Evolutionary conservation across 2,888 invertebrate genomes (phyloP).

Genomic region (Formica aserva): DNA sequence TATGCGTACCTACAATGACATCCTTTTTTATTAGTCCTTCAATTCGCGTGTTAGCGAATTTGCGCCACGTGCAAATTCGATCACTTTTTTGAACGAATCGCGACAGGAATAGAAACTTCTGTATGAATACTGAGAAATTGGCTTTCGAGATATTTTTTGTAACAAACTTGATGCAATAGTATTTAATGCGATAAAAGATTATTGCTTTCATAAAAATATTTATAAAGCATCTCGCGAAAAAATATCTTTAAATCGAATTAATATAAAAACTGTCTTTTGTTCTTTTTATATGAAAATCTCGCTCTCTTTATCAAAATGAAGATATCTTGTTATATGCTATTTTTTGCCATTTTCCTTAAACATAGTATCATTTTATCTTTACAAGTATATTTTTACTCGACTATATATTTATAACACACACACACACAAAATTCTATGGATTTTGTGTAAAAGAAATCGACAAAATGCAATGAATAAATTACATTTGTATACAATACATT

Average conservation of each 20-base stretch:
- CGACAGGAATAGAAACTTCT: background rate
- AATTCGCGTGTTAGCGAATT: slow-evolving; percentile 17
- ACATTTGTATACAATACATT: background rate
- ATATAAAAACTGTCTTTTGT: slow-evolving; percentile 14
- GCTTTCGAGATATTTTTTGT: background rate
- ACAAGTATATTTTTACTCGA: slow-evolving; percentile 34
- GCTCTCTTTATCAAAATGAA: slow-evolving; percentile 4
- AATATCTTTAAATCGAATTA: slow-evolving; percentile 6
- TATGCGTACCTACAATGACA: slow-evolving; percentile 30
- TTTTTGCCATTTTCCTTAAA: slow-evolving; percentile 32
- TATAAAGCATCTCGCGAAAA: background rate
- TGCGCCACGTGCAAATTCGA: background rate
- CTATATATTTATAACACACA: slow-evolving; percentile 24
- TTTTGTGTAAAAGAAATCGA: slow-evolving; percentile 3
- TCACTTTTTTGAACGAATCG: background rate
- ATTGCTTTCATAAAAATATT: background rate
- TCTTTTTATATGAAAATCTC: background rate
- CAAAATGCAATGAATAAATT: slow-evolving; percentile 37
- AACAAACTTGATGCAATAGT: background rate
- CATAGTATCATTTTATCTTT: slow-evolving; percentile 31
- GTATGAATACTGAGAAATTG: background rate
- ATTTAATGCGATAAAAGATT: background rate
- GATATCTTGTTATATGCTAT: background rate
- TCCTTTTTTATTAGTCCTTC: slow-evolving; percentile 10
- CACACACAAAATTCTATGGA: slow-evolving; percentile 2